Evolutionary conservation across 2,113 vertebrate species (phyloP).

Genomic region (Nicator chloris): DNA sequence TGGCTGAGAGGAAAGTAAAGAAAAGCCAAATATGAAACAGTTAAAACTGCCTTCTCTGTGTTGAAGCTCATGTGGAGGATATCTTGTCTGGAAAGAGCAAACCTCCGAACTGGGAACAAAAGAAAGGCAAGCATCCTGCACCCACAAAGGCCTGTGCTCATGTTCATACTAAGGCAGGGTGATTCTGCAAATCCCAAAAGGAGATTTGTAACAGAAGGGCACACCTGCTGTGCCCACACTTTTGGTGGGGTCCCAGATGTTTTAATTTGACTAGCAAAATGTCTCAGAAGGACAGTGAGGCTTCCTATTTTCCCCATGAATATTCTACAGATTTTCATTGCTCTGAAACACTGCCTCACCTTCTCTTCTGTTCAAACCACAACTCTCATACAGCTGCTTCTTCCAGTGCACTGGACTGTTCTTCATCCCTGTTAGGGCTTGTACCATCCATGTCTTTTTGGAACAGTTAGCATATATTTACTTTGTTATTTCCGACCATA

Average conservation of each 20-base stretch:
- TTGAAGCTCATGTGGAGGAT: neutral
- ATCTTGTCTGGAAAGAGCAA: neutral
- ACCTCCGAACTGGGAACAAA: neutral
- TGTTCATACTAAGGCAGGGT: neutral
- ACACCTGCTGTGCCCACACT: neutral
- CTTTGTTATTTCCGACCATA: neutral
- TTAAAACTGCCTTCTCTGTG: neutral
- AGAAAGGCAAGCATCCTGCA: neutral
- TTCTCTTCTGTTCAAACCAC: neutral
- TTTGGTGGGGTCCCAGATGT: neutral
- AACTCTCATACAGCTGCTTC: neutral
- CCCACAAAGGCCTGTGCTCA: neutral
- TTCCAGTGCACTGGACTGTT: neutral
- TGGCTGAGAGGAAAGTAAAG: neutral
- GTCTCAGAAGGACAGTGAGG: neutral
- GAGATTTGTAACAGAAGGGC: neutral
- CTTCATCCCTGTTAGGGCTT: neutral
- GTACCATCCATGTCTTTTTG: neutral
- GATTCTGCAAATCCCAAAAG: neutral
- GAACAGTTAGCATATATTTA: neutral
- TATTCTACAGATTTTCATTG: neutral
- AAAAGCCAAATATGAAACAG: rapidly evolving
- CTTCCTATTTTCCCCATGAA: neutral
- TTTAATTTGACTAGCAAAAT: neutral
- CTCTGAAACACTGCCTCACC: neutral